Conservation (phyloP, 2,888 invertebrate species). For the Coelinius sp. region DNA sequence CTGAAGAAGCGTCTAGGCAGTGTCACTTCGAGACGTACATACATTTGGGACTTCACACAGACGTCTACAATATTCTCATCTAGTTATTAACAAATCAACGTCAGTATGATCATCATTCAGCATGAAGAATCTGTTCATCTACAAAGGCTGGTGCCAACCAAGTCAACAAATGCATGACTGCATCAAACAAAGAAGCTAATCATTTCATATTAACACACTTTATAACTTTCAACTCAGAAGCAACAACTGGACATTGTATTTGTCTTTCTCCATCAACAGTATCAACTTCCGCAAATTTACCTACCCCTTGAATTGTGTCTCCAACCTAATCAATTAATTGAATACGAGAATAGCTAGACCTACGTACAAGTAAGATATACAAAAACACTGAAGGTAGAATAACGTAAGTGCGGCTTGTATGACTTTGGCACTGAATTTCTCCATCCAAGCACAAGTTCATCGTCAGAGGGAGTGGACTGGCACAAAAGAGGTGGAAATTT, state of each 20-base stretch:
- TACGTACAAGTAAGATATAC: not conserved
- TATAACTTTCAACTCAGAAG: not conserved
- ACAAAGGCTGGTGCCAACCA: no score
- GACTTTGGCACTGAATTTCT: slow-evolving; percentile 31
- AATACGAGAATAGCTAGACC: not conserved
- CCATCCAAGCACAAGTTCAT: slow-evolving; percentile 21
- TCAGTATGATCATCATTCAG: not conserved
- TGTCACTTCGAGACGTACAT: not conserved
- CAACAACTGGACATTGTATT: not conserved
- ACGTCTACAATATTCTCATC: no score
- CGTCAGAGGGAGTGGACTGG: slow-evolving; percentile 25
- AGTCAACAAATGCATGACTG: no score
- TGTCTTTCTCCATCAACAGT: not conserved
- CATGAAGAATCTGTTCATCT: no score
- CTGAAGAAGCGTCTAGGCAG: not conserved
- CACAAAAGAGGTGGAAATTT: slow-evolving; percentile 28
- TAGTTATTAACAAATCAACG: no score
- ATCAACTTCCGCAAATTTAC: not conserved
- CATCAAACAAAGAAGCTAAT: no score
- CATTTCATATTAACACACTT: not conserved
- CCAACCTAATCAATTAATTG: slow-evolving; percentile 30
- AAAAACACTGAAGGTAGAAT: slow-evolving; percentile 14
- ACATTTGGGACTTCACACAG: no score
- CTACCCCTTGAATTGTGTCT: not conserved
- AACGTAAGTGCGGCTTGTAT: slow-evolving; percentile 12